Percentiles rank a stretch among this genome's conserved stretches.
phyloP scores from a whole-genome alignment of 1,140 invertebrate genomes.

The Cotesia glomerata region DNA sequence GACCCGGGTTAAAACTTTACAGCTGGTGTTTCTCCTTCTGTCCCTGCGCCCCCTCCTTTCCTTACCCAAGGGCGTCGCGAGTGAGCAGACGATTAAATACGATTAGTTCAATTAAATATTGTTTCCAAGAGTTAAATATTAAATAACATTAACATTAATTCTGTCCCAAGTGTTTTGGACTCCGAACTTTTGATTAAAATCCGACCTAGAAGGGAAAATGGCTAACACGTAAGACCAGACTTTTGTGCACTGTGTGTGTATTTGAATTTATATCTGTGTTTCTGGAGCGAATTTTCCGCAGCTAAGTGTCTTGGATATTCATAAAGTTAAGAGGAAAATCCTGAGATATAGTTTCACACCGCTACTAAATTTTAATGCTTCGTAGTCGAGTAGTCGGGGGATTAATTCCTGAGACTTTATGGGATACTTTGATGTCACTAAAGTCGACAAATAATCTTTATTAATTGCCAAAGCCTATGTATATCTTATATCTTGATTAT shows the following conservation, averaged over 20 bases:
- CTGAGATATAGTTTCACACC: constrained; percentile 8
- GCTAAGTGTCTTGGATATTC: constrained; percentile 10
- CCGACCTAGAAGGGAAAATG: neutral
- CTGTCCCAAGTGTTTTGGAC: neutral
- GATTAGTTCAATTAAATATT: neutral
- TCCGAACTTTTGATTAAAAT: neutral
- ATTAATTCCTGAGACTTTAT: neutral
- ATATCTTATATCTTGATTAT: too few species aligned
- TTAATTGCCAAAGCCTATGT: neutral
- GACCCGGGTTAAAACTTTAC: neutral
- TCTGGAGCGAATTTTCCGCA: neutral
- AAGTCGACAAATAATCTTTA: neutral
- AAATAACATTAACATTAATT: neutral
- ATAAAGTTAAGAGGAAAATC: constrained; percentile 16
- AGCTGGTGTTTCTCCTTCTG: neutral
- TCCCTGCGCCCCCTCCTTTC: neutral
- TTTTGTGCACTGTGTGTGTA: neutral
- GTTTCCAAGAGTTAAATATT: neutral
- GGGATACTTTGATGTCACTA: too few species aligned
- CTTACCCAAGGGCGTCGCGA: neutral
- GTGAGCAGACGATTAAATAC: neutral
- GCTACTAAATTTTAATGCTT: neutral
- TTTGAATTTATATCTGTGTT: neutral
- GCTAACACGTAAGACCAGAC: neutral
- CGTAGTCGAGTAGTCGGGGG: neutral